Percentiles rank a stretch among this genome's conserved stretches.
Conservation (phyloP, 2,888 invertebrate genomes). For the Oeneis ivallda region DNA sequence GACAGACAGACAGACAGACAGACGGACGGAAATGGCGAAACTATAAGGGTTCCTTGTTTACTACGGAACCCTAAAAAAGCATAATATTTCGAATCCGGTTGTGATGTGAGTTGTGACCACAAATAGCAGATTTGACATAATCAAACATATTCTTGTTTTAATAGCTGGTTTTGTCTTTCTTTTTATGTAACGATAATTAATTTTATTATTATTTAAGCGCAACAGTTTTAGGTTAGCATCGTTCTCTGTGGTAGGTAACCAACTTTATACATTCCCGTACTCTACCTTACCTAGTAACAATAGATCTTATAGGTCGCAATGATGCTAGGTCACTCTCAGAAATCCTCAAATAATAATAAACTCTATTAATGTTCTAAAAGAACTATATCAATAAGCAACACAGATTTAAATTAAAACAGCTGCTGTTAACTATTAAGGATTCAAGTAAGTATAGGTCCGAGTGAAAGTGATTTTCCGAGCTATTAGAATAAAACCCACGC, state of each 20-base stretch:
- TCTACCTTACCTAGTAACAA: not conserved
- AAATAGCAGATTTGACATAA: not conserved
- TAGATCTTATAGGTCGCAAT: not conserved
- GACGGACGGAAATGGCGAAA: no score
- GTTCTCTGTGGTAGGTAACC: not conserved
- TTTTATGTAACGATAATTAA: not conserved
- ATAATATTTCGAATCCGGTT: not conserved
- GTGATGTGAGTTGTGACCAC: no score
- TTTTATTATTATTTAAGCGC: no score
- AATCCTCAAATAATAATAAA: no score
- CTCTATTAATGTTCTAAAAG: no score
- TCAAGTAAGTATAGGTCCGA: conserved; percentile 4
- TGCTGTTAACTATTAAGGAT: conserved; percentile 2
- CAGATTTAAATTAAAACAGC: conserved; percentile 1
- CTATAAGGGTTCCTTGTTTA: no score
- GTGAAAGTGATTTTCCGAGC: conserved; percentile 17
- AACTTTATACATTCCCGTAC: not conserved
- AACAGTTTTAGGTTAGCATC: not conserved
- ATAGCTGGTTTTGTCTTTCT: not conserved
- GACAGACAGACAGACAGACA: no score
- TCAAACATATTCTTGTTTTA: not conserved
- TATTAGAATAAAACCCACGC: conserved; percentile 1
- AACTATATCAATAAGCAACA: no score
- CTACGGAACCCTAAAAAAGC: no score
- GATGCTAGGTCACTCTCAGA: no score